phyloP scores from a whole-genome alignment of 2,888 invertebrate genomes.

The Ophonus ardosiacus region DNA sequence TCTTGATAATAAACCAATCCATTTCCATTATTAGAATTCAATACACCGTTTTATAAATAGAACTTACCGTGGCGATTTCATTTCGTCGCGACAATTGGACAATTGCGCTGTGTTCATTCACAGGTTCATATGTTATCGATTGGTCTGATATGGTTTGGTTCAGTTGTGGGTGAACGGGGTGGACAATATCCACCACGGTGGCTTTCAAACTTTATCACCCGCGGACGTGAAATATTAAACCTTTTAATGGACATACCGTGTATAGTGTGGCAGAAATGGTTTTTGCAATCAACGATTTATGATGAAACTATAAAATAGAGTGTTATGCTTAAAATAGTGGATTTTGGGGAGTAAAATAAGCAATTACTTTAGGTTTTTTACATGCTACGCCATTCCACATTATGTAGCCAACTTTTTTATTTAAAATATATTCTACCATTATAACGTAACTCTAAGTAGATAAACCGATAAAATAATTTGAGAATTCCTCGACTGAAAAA shows the following conservation, averaged over 20 bases:
- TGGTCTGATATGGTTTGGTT: background rate
- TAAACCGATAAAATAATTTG: no score
- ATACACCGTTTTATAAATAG: background rate
- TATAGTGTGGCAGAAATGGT: background rate
- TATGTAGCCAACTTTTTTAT: no score
- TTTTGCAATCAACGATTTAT: background rate
- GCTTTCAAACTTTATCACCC: constrained; percentile 4
- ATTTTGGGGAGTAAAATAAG: background rate
- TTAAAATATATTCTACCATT: background rate
- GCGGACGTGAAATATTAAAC: background rate
- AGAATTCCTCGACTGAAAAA: no score
- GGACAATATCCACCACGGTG: background rate
- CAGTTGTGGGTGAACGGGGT: background rate
- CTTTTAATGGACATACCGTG: constrained; percentile 12
- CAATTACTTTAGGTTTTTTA: background rate
- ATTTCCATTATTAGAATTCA: background rate
- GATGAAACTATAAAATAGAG: background rate
- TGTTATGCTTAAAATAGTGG: background rate
- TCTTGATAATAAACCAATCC: background rate
- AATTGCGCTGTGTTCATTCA: background rate
- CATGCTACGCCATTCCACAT: no score
- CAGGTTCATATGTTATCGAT: constrained; percentile 11
- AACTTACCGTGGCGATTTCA: constrained; percentile 1
- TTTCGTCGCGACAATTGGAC: background rate
- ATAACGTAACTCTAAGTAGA: background rate